These are phyloP conservation scores for Hartigia nigra DNA, from an alignment of 2,888 invertebrate species.

Conservation along the genomic window DNA sequence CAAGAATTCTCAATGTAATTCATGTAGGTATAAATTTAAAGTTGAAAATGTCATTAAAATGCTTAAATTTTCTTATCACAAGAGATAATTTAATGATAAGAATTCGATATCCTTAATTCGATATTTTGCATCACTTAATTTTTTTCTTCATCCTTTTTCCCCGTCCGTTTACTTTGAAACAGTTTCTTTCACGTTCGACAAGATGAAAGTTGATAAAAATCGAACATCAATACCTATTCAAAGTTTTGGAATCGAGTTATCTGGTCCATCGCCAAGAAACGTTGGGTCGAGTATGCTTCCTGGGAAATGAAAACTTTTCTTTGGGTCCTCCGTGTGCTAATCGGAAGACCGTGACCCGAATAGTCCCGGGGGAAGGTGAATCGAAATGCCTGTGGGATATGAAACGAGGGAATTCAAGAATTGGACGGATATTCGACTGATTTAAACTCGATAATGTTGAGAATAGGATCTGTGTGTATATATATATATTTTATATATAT, in stretches of 20 bases:
- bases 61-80: no score
- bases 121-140: neutral
- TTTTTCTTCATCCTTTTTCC: neutral
- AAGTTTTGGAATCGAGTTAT: constrained; percentile 3
- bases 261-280: neutral
- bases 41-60: no score
- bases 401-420: neutral
- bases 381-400: neutral
- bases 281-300: neutral
- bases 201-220: constrained; percentile 1
- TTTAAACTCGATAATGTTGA: no score
- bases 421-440: no score
- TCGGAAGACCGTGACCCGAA: neutral
- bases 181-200: neutral
- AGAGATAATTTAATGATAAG: no score
- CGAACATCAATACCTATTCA: neutral
- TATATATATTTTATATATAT: no score
- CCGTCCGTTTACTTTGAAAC: neutral
- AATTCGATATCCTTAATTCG: neutral
- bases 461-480: no score
- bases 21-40: no score
- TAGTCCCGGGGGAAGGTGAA: neutral
- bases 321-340: neutral
- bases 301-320: neutral
- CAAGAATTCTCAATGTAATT: no score